Conservation (phyloP, 2,797 vertebrate species). For the Xiphorhynchus erythropygius region DNA sequence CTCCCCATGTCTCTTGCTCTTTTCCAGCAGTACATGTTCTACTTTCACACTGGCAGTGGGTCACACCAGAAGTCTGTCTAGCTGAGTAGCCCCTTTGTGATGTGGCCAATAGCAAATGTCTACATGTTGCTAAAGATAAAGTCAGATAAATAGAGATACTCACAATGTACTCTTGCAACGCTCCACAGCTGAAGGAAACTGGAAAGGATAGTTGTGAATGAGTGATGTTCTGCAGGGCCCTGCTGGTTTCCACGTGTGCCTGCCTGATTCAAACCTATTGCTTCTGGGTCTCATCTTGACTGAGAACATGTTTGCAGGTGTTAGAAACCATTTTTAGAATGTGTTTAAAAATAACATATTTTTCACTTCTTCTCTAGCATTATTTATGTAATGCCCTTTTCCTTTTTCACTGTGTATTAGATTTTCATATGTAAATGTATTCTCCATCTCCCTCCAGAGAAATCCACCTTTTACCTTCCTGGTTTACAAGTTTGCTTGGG, state of each 20-base stretch:
- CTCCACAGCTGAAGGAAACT: neutral
- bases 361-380: neutral
- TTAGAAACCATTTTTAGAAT: neutral
- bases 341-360: constrained; percentile 2
- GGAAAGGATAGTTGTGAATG: neutral
- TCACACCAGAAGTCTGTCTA: neutral
- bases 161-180: neutral
- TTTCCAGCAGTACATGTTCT: rapidly evolving
- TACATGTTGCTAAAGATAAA: neutral
- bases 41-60: rapidly evolving
- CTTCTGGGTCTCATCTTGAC: neutral
- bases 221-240: neutral
- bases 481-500: neutral
- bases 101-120: neutral
- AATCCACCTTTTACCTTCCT: constrained; percentile 22
- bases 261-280: neutral
- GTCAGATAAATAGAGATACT: neutral
- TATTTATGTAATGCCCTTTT: constrained; percentile 42
- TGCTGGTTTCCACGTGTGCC: neutral
- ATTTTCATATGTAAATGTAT: constrained; percentile 41
- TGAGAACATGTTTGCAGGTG: neutral
- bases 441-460: neutral
- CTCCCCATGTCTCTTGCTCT: neutral
- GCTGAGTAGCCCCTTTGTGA: neutral
- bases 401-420: neutral